phyloP scores from a whole-genome alignment of 2,888 invertebrate species.

The Harpagoxenus sublaevis region DNA sequence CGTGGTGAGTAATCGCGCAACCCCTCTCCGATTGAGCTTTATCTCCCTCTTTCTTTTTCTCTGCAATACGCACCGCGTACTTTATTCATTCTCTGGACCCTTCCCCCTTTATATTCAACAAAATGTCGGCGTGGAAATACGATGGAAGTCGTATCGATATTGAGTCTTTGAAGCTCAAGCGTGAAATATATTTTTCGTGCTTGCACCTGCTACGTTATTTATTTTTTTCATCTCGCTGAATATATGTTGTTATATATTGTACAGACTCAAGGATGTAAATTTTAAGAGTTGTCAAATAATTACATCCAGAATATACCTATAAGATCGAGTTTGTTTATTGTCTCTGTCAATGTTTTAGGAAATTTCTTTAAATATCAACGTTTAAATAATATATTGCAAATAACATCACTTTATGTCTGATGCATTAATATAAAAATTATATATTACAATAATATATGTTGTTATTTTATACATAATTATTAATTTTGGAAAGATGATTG shows the following conservation, averaged over 20 bases:
- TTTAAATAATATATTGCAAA: background rate
- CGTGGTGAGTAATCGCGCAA: slow-evolving; percentile 43
- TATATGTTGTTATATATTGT: background rate
- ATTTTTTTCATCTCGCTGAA: background rate
- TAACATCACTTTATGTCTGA: background rate
- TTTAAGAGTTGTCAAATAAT: background rate
- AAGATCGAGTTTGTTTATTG: background rate
- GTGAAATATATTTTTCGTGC: background rate
- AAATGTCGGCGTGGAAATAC: slow-evolving; percentile 69
- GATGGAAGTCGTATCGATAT: slow-evolving; percentile 26
- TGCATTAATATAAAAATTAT: background rate
- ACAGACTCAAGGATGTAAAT: background rate
- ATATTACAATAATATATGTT: background rate
- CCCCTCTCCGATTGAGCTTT: slow-evolving; percentile 20
- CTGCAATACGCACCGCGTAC: slow-evolving; percentile 19
- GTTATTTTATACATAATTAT: background rate
- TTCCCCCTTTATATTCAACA: slow-evolving; percentile 24
- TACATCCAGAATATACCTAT: background rate
- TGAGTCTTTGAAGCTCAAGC: background rate
- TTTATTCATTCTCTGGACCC: slow-evolving; percentile 37
- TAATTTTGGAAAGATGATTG: no score
- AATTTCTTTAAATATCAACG: background rate
- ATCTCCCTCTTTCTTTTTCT: slow-evolving; percentile 29
- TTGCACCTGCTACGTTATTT: background rate
- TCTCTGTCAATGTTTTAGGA: background rate